These are phyloP conservation scores for Hydraecia micacea DNA, from an alignment of 2,888 invertebrate genomes.

Conservation along the genomic window DNA sequence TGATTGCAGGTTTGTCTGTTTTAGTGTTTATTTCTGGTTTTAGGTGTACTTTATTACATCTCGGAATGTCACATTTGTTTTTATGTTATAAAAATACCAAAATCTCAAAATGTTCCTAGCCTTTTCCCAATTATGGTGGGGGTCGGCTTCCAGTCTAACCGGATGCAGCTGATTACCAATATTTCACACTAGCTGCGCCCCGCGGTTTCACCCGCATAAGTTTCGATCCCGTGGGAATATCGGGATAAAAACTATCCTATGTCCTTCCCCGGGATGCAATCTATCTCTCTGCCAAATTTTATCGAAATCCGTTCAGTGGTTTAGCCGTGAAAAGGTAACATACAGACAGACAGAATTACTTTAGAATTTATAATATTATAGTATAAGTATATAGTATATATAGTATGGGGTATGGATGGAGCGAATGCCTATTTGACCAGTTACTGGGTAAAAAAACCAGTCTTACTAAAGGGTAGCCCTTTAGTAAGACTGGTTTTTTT, in stretches of 20 bases:
- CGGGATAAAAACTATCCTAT: no score
- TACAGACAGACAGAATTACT: no score
- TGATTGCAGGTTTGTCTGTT: slow-evolving; percentile 15
- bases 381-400: no score
- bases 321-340: no score
- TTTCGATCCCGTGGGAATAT: no score
- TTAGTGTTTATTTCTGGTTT: slow-evolving; percentile 18
- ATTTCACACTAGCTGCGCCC: no score
- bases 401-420: no score
- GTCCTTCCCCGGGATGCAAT: no score
- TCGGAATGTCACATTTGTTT: not conserved
- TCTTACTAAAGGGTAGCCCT: not conserved
- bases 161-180: not conserved
- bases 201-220: no score
- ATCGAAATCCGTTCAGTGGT: no score
- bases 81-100: not conserved
- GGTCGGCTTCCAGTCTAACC: not conserved
- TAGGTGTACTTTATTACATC: not conserved
- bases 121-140: not conserved
- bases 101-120: not conserved
- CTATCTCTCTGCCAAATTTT: no score
- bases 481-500: not conserved
- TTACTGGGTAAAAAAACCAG: not conserved
- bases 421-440: not conserved
- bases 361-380: no score